Base-by-base conservation (phyloP, 2,797 vertebrate genomes). In the Loriculus beryllinus region DNA sequence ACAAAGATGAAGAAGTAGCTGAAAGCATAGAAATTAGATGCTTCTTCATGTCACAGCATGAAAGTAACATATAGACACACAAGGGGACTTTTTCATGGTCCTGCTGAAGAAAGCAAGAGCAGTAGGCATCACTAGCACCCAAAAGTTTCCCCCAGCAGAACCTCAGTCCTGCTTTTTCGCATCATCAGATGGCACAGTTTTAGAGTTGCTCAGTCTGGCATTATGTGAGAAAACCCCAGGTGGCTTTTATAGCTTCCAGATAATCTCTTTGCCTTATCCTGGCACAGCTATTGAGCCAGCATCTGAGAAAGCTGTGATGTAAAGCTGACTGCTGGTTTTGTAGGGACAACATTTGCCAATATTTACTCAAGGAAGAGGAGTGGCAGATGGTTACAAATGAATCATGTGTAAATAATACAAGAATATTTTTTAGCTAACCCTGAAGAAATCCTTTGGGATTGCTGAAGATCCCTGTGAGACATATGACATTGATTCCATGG, bases 381-480 rank as follows among this genome's bases (percentile, higher is more conserved):
- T 94, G 93, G 92, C 92, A 96, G 88, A 94, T 60, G 77, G 82
- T 60, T 86, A 88, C 37, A 56, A 82, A 94, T 92, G 90, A 96
- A 75, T 95, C 86, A 91, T 10, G 47, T 49, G 57, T 80, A 93
- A 96, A 95, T 89, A 88, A 93, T 65, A 52, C n/a, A 62, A 87
- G 52, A 86, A 68, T 10, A 65, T 48, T 90, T 88, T 92, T 91
- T 76, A 90, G 54, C 63, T 90, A 84, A 76, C 79, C 45, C 84
- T 68, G 72, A 84, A 70, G 42, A 21, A 87, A 65, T 62, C 72
- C 62, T n/a, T 59, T 79, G 72, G 43, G 63, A 47, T 81, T 86
- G 85, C 69, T 64, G 91, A 89, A 71, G 54, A 87, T 63, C 39
- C 15, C 35, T 64, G 18, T 11, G 45, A 89, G 45, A 82, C 31